Base-by-base conservation (phyloP, 2,113 vertebrate genomes). In the Vulpes ferrilata region DNA sequence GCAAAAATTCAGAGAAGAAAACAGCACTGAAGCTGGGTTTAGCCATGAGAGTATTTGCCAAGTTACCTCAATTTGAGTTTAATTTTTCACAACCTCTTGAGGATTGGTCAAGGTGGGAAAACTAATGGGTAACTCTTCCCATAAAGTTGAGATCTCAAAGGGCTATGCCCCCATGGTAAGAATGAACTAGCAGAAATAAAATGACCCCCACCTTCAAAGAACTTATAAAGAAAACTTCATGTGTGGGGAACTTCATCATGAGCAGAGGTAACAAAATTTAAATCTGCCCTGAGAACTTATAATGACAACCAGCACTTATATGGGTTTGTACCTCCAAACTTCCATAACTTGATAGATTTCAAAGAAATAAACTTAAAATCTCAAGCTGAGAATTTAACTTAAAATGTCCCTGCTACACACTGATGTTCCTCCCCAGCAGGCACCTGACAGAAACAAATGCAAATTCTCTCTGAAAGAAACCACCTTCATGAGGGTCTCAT, bases 141-240 rank as follows among this genome's bases (percentile, higher is more conserved):
- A 69, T 57, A 65, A 88, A 88, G 30, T 73, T 87, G 82, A 73
- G 27, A n/a, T 91, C 30, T 65, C 74, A 93, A 93, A 95, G n/a
- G 59, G 17, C 76, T 90, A 71, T 78, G 7, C 9, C 3, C 11
- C 30, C 53, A 76, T 25, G 59, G 20, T 81, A 76, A 94, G 38
- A 64, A 92, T 43, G 35, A 89, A 92, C 23, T 51, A 78, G 30
- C 22, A 91, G 38, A 93, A 93, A 69, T 35, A 84, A 74, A 67
- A 2, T 19, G 51, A 92, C 19, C 32, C 65, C 5, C 8, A 35
- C 57, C n/a, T 57, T 83, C 59, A 96, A 96, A 82, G 30, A 73
- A 60, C 19, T 53, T 80, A n/a, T 38, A 60, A 76, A 92, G 88
- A 93, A 62, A 78, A 43, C 17, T 76, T 93, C 90, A 55, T 90